Evolutionary conservation across 1,140 invertebrate species (phyloP), one percentile per base, ranked within the genome.

Genomic region (Rhyzopertha dominica): DNA sequence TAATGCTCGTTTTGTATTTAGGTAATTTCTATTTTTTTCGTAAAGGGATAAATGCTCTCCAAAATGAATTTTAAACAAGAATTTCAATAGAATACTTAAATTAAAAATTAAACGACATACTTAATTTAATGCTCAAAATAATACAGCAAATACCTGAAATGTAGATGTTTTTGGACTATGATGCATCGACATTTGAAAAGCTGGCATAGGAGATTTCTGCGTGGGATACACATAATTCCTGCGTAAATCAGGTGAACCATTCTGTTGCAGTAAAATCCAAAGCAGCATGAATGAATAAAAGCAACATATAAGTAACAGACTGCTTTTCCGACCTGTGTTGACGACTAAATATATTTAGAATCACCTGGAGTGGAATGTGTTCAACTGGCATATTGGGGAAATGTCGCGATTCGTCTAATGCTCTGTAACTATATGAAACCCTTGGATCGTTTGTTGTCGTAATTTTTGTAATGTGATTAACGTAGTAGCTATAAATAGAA

Each of bases 381-480:
- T 62, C 58, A 22, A 36, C 35, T 43, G 43, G 32, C 8, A 47
- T 52, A 48, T 53, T 56, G 30, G 43, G 29, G 4, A 50, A 36
- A 29, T 56, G 43, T 52, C 52, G 53, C 49, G 43, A 51, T 36
- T 39, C 37, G 25, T 63, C 56, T 18, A 56, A 52, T 29, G 32
- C 16, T 25, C 48, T 56, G 17, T 57, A 45, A n/a, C 49, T 35
- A 31, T n/a, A n/a, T n/a, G n/a, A n/a, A 26, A 32, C 32, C 37
- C 59, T 56, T 13, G 66, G 63, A 49, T 69, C 61, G 28, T 68
- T 63, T 65, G 65, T 67, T 19, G 59, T 65, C 5, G 63, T 62
- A 16, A 75, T 77, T 66, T 79, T 80, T 34, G 74, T 83, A 43
- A 79, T 72, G 66, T 87, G 82, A 71, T 85, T 84, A 58, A 87